phyloP scores from a whole-genome alignment of 2,797 vertebrate genomes.

The Sebastes taczanowskii region DNA sequence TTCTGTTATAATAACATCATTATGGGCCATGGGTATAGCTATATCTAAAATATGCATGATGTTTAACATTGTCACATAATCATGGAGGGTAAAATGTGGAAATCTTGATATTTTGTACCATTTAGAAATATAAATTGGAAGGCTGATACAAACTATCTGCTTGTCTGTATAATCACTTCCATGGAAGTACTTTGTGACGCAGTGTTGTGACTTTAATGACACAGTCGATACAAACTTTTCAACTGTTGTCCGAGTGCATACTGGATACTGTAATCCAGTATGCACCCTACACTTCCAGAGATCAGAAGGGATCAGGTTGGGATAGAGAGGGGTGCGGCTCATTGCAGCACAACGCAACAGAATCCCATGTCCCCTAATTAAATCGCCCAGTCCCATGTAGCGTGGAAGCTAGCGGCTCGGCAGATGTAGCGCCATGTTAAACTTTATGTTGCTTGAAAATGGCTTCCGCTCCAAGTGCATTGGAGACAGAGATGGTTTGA shows the following conservation, averaged over 20 bases:
- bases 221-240: slow-evolving; percentile 16
- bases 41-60: slow-evolving; percentile 51
- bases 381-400: slow-evolving; percentile 89
- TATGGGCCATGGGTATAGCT: slow-evolving; percentile 19
- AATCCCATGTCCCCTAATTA: slow-evolving; percentile 85
- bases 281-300: neutral
- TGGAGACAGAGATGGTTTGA: slow-evolving; percentile 90
- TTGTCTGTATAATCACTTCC: slow-evolving; percentile 33
- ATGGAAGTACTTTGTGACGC: neutral
- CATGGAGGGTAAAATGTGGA: slow-evolving; percentile 22
- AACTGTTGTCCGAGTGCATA: slow-evolving; percentile 1
- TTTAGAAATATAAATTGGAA: slow-evolving; percentile 24
- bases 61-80: slow-evolving; percentile 44
- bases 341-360: slow-evolving; percentile 47
- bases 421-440: slow-evolving; percentile 98
- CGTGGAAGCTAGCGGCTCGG: slow-evolving; percentile 91
- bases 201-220: slow-evolving; percentile 3
- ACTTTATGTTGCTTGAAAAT: slow-evolving; percentile 99
- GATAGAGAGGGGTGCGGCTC: slow-evolving; percentile 52
- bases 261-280: neutral
- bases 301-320: slow-evolving; percentile 16
- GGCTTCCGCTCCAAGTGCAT: slow-evolving; percentile 94
- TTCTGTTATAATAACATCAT: slow-evolving; percentile 32
- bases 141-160: slow-evolving; percentile 8
- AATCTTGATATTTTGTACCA: slow-evolving; percentile 21